Evolutionary conservation across 2,888 invertebrate genomes (phyloP).

Genomic region (Hydrotaea cyrtoneurina): DNA sequence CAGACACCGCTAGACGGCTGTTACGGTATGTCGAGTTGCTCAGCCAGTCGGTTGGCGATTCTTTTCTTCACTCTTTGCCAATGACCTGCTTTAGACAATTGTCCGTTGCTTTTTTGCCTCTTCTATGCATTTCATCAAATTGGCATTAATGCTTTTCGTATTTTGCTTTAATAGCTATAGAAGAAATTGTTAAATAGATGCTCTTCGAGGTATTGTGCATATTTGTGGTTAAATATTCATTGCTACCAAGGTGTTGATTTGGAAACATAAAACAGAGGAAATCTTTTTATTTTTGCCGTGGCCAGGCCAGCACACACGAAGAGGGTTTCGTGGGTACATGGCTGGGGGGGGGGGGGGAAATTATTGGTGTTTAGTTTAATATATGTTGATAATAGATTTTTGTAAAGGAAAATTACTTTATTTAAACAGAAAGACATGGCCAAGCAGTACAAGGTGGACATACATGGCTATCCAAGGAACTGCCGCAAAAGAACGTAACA

Average conservation of each 20-base stretch:
- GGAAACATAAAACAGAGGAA: constrained; percentile 45
- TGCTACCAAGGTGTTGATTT: constrained; percentile 53
- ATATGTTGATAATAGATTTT: constrained; percentile 3
- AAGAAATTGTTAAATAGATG: constrained; percentile 37
- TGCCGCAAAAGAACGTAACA: neutral
- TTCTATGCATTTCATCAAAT: constrained; percentile 48
- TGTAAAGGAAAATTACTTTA: neutral
- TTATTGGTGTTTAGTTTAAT: neutral
- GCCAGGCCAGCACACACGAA: too few species aligned
- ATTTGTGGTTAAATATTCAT: constrained; percentile 60
- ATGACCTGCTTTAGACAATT: constrained; percentile 68
- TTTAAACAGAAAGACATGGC: constrained; percentile 7
- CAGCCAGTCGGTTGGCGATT: constrained; percentile 28
- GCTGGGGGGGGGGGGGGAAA: neutral
- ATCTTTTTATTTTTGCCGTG: neutral
- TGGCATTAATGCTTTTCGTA: constrained; percentile 61
- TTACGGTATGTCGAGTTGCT: constrained; percentile 65
- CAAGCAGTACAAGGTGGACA: neutral
- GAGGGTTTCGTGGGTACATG: constrained; percentile 7
- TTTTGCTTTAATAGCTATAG: constrained; percentile 46
- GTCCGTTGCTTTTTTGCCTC: constrained; percentile 51
- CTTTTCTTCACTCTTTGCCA: neutral
- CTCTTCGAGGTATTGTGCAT: constrained; percentile 45
- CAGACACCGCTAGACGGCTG: constrained; percentile 59
- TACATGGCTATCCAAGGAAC: neutral